Evolutionary conservation across 2,113 vertebrate genomes (phyloP), one percentile per base, ranked within the genome.

Genomic region (Poeciliopsis turrubarensis): DNA sequence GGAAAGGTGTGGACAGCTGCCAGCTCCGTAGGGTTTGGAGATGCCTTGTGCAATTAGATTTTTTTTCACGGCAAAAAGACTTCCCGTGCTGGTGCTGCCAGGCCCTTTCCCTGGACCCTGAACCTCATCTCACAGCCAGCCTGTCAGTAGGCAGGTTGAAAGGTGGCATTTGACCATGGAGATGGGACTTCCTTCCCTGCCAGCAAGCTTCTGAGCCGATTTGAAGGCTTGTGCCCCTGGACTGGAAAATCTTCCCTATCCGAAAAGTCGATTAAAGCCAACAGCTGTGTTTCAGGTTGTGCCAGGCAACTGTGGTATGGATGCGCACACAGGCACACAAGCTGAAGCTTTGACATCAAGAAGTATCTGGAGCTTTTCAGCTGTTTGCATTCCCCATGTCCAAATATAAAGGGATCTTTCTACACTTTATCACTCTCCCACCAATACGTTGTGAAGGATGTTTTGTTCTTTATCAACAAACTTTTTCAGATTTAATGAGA

Each of bases 191-290:
- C 84, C 80, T 67, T 66, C 65, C 69, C 86, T 93, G 93, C 93
- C 93, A 93, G 88, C 81, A 87, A 89, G 84, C 86, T 84, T 89
- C 81, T 93, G 89, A 93, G 92, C 86, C 85, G 92, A 93, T 94
- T 94, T 94, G 87, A 91, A 92, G 91, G 88, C 87, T 83, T 87
- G 88, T 79, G 88, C 92, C 90, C 82, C 85, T 82, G 91, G 87
- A 92, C 78, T 84, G 88, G 90, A 91, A 94, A 92, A 93, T 94
- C 91, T 90, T 88, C 81, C 85, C 87, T 73, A 91, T 88, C 90
- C 88, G 81, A 91, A 94, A 94, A 95, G 91, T 94, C 89, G 90
- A 94, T 94, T 94, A 92, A 93, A 94, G 92, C 91, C 89, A 91
- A 88, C 93, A 95, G 93, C 94, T 95, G 95, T 77, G 89, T 91